Evolutionary conservation across 2,888 invertebrate genomes (phyloP).

Genomic region (Heliconius hortense): DNA sequence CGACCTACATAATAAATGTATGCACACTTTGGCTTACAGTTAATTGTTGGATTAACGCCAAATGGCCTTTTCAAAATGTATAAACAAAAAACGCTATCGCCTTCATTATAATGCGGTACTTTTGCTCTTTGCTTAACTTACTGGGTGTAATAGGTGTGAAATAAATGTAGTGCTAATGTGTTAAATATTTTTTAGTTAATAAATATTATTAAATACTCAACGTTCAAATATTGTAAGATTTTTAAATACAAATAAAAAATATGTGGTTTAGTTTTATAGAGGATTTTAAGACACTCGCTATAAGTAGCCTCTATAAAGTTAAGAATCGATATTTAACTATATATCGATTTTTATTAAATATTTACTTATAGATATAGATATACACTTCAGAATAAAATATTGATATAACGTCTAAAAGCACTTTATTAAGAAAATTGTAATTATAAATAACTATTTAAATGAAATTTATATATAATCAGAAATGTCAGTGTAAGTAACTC

Average conservation of each 20-base stretch:
- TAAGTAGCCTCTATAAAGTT: too few species aligned
- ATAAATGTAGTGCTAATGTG: neutral
- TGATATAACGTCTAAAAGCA: too few species aligned
- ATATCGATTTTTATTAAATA: too few species aligned
- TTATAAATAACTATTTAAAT: too few species aligned
- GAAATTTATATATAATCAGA: too few species aligned
- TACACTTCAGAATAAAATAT: too few species aligned
- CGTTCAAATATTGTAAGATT: too few species aligned
- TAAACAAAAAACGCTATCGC: conserved; percentile 29
- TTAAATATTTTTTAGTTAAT: neutral
- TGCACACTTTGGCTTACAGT: conserved; percentile 37
- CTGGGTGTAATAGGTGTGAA: neutral
- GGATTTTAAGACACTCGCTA: too few species aligned
- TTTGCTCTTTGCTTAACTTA: conserved; percentile 1
- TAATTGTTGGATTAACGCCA: conserved; percentile 36
- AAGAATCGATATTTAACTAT: too few species aligned
- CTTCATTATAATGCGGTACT: conserved; percentile 31
- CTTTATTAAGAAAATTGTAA: too few species aligned
- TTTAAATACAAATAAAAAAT: neutral
- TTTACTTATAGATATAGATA: too few species aligned
- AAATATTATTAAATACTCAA: neutral
- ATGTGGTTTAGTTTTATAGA: too few species aligned
- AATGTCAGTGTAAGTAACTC: neutral
- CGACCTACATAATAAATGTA: conserved; percentile 28
- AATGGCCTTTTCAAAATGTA: conserved; percentile 32